Evolutionary conservation across 2,113 vertebrate species (phyloP), one percentile per base, ranked within the genome.

Genomic region (Rhinolophus ferrumequinum): DNA sequence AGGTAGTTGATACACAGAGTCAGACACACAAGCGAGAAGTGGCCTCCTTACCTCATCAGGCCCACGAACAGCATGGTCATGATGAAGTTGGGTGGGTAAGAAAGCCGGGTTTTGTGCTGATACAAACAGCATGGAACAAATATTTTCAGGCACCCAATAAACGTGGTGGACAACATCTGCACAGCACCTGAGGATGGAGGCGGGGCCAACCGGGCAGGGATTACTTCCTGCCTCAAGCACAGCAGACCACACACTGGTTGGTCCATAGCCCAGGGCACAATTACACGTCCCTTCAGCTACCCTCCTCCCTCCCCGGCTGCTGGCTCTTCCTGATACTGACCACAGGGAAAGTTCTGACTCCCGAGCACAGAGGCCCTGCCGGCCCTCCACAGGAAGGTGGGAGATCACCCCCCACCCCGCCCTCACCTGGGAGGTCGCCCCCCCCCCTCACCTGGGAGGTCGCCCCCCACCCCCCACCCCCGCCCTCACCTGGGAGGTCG

Each of bases 51-150:
- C 99, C 99, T 99, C 99, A 99, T 99, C 26, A 99, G 98, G 18
- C 99, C 99, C 38, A 99, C 99, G 38, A 99, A 99, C 10, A 99
- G 97, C 99, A 99, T 99, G 87, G 99, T 99, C 99, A 99, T 99
- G 98, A 99, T 90, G 98, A 99, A 99, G 70, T 99, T 99, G 77
- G 99, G 98, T 0, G 99, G 99, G 8, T 99, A 99, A 21, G 99
- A 99, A 0, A 98, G 93, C 76, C 99, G 98, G 14, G 99, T 69
- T 96, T 99, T 99, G 98, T 99, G 99, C 82, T 99, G 99, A 96
- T 99, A 99, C 60, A 99, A 97, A 30, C 99, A 99, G 97, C 99
- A 99, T 0, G 99, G 99, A 2, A 99, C 97, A 44, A 98, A 99
- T 97, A 99, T 99, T 97, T 99, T 99, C 8, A 99, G 50, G 47